Evolutionary conservation across 2,888 invertebrate species (phyloP), one percentile per base, ranked within the genome.

Genomic region (Eupithecia subumbrata): DNA sequence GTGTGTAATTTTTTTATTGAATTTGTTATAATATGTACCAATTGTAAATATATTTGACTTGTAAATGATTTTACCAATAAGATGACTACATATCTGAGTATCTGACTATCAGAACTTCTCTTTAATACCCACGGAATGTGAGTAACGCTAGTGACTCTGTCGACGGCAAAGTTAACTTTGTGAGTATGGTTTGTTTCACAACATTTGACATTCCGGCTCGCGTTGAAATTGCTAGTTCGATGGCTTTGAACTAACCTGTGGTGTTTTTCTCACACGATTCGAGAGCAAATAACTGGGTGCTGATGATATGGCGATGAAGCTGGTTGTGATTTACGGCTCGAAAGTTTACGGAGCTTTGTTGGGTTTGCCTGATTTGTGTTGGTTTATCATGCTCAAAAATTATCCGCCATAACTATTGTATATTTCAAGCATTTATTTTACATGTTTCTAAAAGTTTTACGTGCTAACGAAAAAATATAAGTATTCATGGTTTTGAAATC

Each of bases 221-320:
- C 82, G 83, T 80, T 84, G 86, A 92, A 93, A 94, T 94, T 93
- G 89, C 85, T 82, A 89, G 91, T 90, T 92, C 87, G 89, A 86
- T 89, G 86, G 86, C 86, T 84, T 84, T 86, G 85, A 89, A 89
- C 86, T 88, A 86, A 87, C 87, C 83, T 85, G 87, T 86, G 88
- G 89, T 86, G 92, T 92, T 93, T 93, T 93, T 93, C 93, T 93
- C 94, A 94, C 94, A 94, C 94, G 91, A 92, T 90, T 87, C 87
- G 92, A 91, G 90, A 91, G 90, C 90, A 94, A 94, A 94, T 94
- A 92, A 92, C 91, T 90, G 88, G 93, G 90, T 92, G 92, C 90
- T 88, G 91, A 91, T 92, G 91, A 91, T 93, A 92, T 90, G 90
- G 90, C 90, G 86, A 91, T 92, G 92, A 37, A 34, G 64, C 90